Evolutionary conservation across 2,888 invertebrate genomes (phyloP).

Genomic region (Pomacea canaliculata): DNA sequence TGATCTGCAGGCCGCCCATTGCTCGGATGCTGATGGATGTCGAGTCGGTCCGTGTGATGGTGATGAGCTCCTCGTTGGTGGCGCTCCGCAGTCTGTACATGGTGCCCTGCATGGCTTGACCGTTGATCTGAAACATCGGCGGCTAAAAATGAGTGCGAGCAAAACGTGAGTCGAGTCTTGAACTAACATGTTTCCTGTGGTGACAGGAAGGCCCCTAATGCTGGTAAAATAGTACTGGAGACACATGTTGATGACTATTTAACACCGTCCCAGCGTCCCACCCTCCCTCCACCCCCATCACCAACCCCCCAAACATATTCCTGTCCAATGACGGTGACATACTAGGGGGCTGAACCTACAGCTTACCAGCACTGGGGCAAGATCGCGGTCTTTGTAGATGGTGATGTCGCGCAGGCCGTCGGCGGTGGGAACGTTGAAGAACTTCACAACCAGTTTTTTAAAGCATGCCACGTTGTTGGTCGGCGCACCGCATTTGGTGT

Average conservation of each 20-base stretch:
- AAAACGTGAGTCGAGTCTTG: no score
- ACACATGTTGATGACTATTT: no score
- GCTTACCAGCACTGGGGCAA: no score
- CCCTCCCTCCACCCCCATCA: not conserved
- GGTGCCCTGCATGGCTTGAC: not conserved
- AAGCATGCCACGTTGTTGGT: slow-evolving; percentile 4
- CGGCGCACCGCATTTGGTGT: slow-evolving; percentile 1
- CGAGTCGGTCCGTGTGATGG: not conserved
- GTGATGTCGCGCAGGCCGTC: not conserved
- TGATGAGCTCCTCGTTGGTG: slow-evolving; percentile 1
- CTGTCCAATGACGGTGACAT: no score
- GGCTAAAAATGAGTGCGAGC: no score
- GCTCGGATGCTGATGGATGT: slow-evolving; percentile 3
- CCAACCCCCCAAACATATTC: not conserved
- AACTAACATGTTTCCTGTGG: no score
- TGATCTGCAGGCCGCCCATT: slow-evolving; percentile 9
- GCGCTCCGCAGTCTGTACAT: slow-evolving; percentile 2
- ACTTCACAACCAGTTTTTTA: not conserved
- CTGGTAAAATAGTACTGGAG: no score
- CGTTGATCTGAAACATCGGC: not conserved
- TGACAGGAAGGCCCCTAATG: no score
- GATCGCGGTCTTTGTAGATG: not conserved
- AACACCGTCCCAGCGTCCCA: not conserved
- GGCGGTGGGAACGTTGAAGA: not conserved
- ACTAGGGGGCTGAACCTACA: no score